Percentiles rank a stretch among this genome's conserved stretches.
Conservation (phyloP, 92 coral and sea anemone genomes). For the Phenganax marumi region DNA sequence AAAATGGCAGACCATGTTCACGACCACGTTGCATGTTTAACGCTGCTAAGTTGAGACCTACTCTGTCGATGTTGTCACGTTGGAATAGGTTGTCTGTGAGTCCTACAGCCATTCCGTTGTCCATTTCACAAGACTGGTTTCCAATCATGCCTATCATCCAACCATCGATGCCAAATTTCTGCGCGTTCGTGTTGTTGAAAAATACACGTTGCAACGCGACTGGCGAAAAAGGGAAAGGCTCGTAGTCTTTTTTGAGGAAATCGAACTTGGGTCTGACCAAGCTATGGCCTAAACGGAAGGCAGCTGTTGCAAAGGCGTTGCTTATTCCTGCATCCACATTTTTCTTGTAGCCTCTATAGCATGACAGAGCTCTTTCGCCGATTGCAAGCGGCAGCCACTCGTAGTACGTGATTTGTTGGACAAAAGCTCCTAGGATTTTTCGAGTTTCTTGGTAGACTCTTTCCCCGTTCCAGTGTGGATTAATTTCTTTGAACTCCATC, state of each 20-base stretch:
- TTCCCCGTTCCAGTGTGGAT: constrained; percentile 33
- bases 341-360: neutral
- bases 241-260: neutral
- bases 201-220: neutral
- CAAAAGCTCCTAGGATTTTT: constrained; percentile 9
- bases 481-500: neutral
- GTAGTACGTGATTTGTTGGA: constrained; percentile 28
- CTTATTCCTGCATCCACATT: constrained; percentile 17
- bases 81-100: constrained; percentile 9
- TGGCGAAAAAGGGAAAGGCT: constrained; percentile 5
- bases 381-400: constrained; percentile 30
- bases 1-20: constrained; percentile 33
- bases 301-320: constrained; percentile 37
- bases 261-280: constrained; percentile 28
- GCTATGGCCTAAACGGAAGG: constrained; percentile 39
- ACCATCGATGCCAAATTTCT: neutral
- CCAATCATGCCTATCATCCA: constrained; percentile 20
- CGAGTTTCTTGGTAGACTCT: constrained; percentile 38
- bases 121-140: constrained; percentile 23
- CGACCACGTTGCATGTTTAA: constrained; percentile 38
- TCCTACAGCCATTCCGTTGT: constrained; percentile 25
- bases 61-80: neutral
- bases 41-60: constrained; percentile 36
- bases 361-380: neutral
- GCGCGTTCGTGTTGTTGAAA: constrained; percentile 23